Base-by-base conservation (phyloP, 2,797 vertebrate genomes). In the Peromyscus melanophrys region DNA sequence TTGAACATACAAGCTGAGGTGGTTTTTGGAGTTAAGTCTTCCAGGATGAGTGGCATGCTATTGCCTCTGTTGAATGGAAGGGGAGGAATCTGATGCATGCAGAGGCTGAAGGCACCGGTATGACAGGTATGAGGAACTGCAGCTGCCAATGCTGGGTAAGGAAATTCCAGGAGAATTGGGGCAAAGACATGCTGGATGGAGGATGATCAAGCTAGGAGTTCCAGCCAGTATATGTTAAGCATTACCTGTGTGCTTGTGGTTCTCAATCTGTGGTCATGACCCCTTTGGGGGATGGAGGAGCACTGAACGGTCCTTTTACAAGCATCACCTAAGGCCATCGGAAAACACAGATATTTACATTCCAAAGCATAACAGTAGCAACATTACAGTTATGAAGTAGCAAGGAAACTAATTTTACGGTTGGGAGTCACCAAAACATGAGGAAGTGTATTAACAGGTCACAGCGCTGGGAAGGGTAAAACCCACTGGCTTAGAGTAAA, bases 111-210 rank as follows among this genome's bases (percentile, higher is more conserved):
- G 7, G 40, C 61, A 6, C n/a, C 34, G 89, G 89, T 23, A 37
- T 80, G 90, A 43, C 92, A 29, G 77, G 90, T 6, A 69, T 46
- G 94, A 88, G 90, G 78, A 65, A 80, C 84, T 49, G 4, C 5
- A 16, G 21, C 52, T 10, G 19, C 25, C 13, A 5, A 0, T 10
- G 65, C 25, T 49, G 67, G 43, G 69, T 13, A 29, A 76, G 1
- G 63, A 23, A 88, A 71, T 11, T 9, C 27, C 65, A 21, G 21
- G 67, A 61, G 52, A 46, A 3, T 65, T 4, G 21, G 21, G 12
- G 3, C 63, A n/a, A 65, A 93, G 63, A n/a, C 2, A 40, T 1
- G 46, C 59, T 49, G 43, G 77, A 7, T 1, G 67, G 92, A 57
- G 23, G 65, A 75, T 43, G 13, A 40, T n/a, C 29, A 67, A 86